phyloP scores from a whole-genome alignment of 2,888 invertebrate species.

The Bellardia pandia region DNA sequence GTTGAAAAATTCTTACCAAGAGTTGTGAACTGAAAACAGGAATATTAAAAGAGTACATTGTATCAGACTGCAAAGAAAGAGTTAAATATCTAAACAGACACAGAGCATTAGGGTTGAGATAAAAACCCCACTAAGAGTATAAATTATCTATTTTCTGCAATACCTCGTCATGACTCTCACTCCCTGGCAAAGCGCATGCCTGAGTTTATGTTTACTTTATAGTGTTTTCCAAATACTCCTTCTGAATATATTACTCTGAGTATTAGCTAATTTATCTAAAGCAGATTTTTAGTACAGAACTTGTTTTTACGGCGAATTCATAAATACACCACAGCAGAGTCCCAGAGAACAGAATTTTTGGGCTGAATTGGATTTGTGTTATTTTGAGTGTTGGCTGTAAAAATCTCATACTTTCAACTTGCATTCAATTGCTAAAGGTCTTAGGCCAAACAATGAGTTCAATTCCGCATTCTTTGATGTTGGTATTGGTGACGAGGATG shows the following conservation, averaged over 20 bases:
- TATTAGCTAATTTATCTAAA: constrained; percentile 51
- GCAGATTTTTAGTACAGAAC: constrained; percentile 60
- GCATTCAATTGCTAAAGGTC: constrained; percentile 59
- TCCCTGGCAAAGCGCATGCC: constrained; percentile 22
- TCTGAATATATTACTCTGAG: constrained; percentile 38
- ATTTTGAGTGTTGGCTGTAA: not conserved
- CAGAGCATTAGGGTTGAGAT: no score
- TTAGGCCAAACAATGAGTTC: constrained; percentile 59
- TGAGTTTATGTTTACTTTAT: not conserved
- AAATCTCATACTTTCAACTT: constrained; percentile 33
- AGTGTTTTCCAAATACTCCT: not conserved
- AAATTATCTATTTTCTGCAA: constrained; percentile 15
- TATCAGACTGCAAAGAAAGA: not conserved
- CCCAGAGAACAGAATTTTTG: not conserved
- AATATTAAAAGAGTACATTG: not conserved
- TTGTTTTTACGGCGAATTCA: constrained; percentile 54
- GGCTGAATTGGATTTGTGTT: not conserved
- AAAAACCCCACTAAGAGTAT: not conserved
- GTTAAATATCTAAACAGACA: not conserved
- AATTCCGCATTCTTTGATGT: constrained; percentile 19
- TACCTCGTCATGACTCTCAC: not conserved
- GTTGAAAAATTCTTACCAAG: not conserved
- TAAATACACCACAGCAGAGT: constrained; percentile 42
- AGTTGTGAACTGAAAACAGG: not conserved
- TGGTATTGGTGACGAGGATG: not conserved